Evolutionary conservation across 1,140 invertebrate genomes (phyloP).

Genomic region (Eriocheir sinensis): DNA sequence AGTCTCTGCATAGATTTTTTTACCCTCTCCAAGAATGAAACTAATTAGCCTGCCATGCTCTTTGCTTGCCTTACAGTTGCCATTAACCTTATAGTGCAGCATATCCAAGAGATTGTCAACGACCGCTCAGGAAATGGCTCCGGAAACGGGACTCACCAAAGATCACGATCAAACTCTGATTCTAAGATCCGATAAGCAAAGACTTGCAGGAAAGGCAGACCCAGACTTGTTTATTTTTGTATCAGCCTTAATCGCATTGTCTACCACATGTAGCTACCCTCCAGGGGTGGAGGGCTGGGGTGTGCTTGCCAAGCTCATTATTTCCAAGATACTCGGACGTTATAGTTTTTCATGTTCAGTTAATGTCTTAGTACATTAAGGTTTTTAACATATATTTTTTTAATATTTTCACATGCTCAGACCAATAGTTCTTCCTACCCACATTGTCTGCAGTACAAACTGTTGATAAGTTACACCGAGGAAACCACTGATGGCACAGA

Average conservation of each 20-base stretch:
- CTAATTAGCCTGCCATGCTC: constrained; percentile 72
- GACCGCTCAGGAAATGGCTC: constrained; percentile 72
- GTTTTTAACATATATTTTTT: constrained; percentile 1
- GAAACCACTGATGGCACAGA: neutral
- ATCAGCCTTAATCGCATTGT: constrained; percentile 42
- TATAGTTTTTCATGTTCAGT: neutral
- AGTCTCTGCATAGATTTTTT: constrained; percentile 40
- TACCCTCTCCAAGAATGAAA: constrained; percentile 58
- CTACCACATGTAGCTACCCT: constrained; percentile 51
- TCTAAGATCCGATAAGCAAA: constrained; percentile 72
- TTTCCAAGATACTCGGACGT: neutral
- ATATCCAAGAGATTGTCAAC: constrained; percentile 79
- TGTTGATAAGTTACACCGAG: neutral
- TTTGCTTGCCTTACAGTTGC: constrained; percentile 79
- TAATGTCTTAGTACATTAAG: neutral
- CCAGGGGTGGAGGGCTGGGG: neutral
- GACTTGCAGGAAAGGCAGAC: neutral
- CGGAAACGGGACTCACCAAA: constrained; percentile 64
- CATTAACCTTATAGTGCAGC: constrained; percentile 80
- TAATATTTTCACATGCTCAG: constrained; percentile 15
- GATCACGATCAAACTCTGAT: constrained; percentile 75
- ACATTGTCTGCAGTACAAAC: constrained; percentile 5
- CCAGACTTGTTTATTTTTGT: constrained; percentile 52
- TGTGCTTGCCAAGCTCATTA: neutral
- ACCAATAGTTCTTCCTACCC: neutral